Evolutionary conservation across 2,888 invertebrate genomes (phyloP).

Genomic region (Drosophila neonasuta): DNA sequence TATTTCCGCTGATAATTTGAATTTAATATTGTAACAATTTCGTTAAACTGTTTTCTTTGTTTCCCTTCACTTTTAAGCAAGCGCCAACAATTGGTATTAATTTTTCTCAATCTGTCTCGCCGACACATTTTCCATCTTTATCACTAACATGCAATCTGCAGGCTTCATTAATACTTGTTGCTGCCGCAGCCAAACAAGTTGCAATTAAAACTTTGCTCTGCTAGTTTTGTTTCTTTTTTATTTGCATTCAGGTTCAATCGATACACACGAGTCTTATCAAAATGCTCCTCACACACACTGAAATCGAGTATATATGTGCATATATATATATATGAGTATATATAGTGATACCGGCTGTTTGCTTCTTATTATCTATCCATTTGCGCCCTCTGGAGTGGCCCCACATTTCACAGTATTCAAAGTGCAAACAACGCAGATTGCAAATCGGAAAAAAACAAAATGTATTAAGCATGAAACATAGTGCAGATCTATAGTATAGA

Average conservation of each 20-base stretch:
- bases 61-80: conserved; percentile 4
- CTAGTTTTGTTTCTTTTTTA: conserved; percentile 2
- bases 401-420: conserved; percentile 50
- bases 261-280: conserved; percentile 45
- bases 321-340: neutral
- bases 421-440: conserved; percentile 63
- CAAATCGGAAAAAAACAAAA: conserved; percentile 33
- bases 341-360: conserved; percentile 20
- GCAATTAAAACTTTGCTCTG: conserved; percentile 48
- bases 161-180: conserved; percentile 30
- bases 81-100: neutral
- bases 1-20: too few species aligned
- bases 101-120: neutral
- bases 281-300: conserved; percentile 23
- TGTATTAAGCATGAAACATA: conserved; percentile 1
- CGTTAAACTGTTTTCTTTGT: neutral
- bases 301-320: neutral
- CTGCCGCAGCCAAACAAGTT: conserved; percentile 29
- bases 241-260: conserved; percentile 33
- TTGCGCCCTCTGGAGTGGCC: conserved; percentile 42
- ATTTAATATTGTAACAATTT: neutral
- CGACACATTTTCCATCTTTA: conserved; percentile 10
- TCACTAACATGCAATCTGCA: conserved; percentile 18
- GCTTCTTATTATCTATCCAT: conserved; percentile 47
- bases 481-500: conserved; percentile 13